Conservation (phyloP, 1,140 invertebrate genomes). For the Chymomyza costata region DNA sequence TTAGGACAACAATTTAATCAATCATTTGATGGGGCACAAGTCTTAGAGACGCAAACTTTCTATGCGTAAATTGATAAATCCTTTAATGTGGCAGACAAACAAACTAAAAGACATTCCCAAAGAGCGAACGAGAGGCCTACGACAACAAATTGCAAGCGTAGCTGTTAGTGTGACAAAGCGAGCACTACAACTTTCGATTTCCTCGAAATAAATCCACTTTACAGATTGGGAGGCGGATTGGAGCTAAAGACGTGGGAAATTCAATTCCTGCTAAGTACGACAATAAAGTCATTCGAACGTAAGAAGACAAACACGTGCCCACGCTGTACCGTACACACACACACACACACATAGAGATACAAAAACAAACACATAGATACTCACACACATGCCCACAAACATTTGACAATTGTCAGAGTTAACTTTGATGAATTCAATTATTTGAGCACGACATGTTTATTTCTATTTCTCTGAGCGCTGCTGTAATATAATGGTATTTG, state of each 20-base stretch:
- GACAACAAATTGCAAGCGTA: constrained; percentile 16
- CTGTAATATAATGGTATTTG: too few species aligned
- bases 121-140: constrained; percentile 15
- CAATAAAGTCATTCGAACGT: constrained; percentile 58
- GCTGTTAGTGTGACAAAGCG: constrained; percentile 6
- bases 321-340: too few species aligned
- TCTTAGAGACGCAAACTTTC: constrained; percentile 30
- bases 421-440: too few species aligned
- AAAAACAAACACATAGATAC: constrained; percentile 14
- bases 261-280: constrained; percentile 57
- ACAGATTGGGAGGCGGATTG: constrained; percentile 33
- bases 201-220: constrained; percentile 66
- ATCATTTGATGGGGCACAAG: constrained; percentile 45
- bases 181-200: constrained; percentile 62
- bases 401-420: constrained; percentile 74
- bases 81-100: constrained; percentile 46
- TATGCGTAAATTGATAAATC: constrained; percentile 66
- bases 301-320: constrained; percentile 50
- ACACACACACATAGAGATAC: constrained; percentile 15
- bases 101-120: constrained; percentile 23
- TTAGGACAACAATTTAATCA: constrained; percentile 52
- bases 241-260: constrained; percentile 41
- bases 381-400: constrained; percentile 24
- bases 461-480: too few species aligned
- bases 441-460: too few species aligned